Base-by-base conservation (phyloP, 2,113 vertebrate genomes). In the Baryphthengus martii region DNA sequence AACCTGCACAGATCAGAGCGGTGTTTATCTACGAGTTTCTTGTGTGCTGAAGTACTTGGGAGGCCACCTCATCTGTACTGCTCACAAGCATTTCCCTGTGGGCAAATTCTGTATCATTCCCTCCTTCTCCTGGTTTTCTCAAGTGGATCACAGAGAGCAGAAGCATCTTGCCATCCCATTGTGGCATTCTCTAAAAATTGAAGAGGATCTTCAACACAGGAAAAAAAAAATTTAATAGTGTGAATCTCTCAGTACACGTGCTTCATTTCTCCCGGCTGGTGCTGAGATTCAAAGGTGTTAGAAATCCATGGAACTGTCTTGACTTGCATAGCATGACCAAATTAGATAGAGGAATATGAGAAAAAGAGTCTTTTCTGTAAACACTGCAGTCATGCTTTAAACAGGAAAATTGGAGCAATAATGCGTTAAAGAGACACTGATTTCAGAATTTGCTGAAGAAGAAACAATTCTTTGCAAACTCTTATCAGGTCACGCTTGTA, bases 21-120 rank as follows among this genome's bases (percentile, higher is more conserved):
- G 9, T 19, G 5, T 61, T 62, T 55, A 23, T 17, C 73, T 7
- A 37, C 3, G 2, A 7, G 23, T 1, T 7, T 4, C 29, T 6
- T 3, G 12, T 42, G 28, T 14, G 24, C 29, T 1, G 5, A 37
- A 90, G 35, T 3, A 4, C 5, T 66, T 8, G 1, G 2, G 28
- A 1, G 0, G 13, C 17, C 0, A 3, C 59, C 17, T n/a, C 42
- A 10, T n/a, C 42, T 37, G 55, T 19, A 0, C 25, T 33, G 3
- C 17, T 79, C 58, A 28, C 42, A 40, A 1, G 7, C 66, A 35
- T 74, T 13, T 18, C 13, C 10, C 1, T 35, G 74, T 61, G 66
- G 90, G 33, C 24, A 65, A 45, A 44, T 31, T 13, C 61, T 19
- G 10, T 1, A 19, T 18, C 2, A 0, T 17, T 50, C 40, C 37